These are phyloP conservation scores for Protobothrops mucrosquamatus DNA, from an alignment of 2,113 vertebrate genomes.

Conservation along the genomic window DNA sequence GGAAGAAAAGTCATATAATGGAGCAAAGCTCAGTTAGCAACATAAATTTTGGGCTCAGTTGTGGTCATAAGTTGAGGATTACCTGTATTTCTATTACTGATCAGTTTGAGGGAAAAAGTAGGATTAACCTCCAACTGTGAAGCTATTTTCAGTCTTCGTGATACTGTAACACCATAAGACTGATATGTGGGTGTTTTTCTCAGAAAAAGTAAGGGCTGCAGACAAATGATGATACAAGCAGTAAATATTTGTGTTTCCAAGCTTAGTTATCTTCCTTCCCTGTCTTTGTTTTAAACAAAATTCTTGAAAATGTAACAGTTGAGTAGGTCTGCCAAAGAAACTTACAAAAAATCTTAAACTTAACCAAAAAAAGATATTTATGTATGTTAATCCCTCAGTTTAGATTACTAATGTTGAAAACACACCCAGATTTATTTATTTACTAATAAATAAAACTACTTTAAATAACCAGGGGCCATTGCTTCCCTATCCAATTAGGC, in stretches of 20 bases:
- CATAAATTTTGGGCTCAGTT: too few relatives aligned
- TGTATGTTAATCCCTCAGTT: background rate
- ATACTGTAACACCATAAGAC: background rate
- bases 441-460: background rate
- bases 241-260: background rate
- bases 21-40: too few relatives aligned
- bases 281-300: background rate
- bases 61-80: too few relatives aligned
- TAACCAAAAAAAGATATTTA: background rate
- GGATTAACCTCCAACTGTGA: background rate
- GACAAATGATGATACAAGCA: slow-evolving; percentile 5
- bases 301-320: background rate
- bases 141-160: background rate
- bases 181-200: background rate
- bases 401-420: background rate
- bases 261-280: background rate
- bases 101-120: background rate
- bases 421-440: background rate
- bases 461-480: background rate
- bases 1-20: too few relatives aligned
- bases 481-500: background rate
- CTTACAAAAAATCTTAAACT: background rate
- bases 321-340: background rate
- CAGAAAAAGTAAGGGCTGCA: background rate
- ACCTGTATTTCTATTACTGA: background rate